A percentile compares a stretch with the other conserved stretches of the same genome.
Evolutionary conservation across 2,113 vertebrate genomes (phyloP).

Genomic region (Gymnogyps californianus): DNA sequence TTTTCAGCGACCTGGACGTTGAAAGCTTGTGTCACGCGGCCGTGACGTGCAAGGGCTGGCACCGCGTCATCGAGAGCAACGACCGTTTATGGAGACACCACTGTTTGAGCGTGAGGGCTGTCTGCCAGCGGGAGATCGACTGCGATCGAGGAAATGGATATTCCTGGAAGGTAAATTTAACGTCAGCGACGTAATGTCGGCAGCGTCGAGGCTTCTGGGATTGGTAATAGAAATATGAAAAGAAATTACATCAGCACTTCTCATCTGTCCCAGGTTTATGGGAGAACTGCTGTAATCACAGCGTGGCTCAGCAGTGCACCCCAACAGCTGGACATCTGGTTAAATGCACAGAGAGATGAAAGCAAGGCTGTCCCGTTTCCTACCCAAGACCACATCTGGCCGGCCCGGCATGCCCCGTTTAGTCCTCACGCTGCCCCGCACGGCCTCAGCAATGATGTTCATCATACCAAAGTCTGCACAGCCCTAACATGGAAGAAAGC

Average conservation of each 20-base stretch:
- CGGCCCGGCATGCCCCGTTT: fast-evolving
- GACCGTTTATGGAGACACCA: conserved; percentile 82
- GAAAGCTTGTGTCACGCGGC: conserved; percentile 80
- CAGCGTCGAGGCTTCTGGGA: background rate
- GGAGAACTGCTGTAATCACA: fast-evolving
- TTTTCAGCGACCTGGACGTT: conserved; percentile 81
- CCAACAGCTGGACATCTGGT: background rate
- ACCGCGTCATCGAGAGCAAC: conserved; percentile 69
- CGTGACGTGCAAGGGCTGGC: conserved; percentile 79
- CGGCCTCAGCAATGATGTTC: background rate
- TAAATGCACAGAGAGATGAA: background rate
- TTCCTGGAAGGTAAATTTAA: conserved; percentile 84
- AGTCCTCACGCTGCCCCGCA: fast-evolving
- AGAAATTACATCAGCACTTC: background rate
- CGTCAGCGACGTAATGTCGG: fast-evolving
- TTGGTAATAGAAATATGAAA: fast-evolving
- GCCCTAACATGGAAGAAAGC: fast-evolving
- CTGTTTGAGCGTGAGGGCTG: conserved; percentile 71
- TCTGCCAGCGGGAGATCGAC: conserved; percentile 83
- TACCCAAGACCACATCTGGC: background rate
- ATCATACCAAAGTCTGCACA: fast-evolving
- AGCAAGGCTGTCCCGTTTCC: background rate
- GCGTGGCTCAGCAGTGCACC: fast-evolving
- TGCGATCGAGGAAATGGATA: conserved; percentile 74
- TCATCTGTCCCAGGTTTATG: fast-evolving